Base-by-base conservation (phyloP, 2,888 invertebrate genomes). In the Megamerina dolium region DNA sequence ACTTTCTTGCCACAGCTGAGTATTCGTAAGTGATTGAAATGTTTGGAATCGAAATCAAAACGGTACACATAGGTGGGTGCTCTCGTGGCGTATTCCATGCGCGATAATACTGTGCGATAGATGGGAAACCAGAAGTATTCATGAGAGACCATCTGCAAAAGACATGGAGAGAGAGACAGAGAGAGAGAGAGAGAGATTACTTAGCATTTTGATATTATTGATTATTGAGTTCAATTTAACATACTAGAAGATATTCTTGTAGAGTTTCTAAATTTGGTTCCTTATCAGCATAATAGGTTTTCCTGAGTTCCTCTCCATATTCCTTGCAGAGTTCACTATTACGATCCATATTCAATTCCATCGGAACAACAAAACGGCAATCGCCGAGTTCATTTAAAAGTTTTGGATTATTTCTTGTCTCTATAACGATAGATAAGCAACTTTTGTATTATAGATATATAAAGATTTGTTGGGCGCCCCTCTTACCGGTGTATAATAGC, bases 101-200 rank as follows among this genome's bases (percentile, higher is more conserved):
- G 65, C 17, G 66, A 64, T 49, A 65, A 56, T 50, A 70, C 56
- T 46, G 68, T 61, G 21, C 72, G 66, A 51, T 67, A 65, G n/a
- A 69, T 63, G 21, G 68, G 68, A 48, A 71, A 71, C 69, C 69
- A 70, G 53, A 72, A 72, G 38, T 63, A 61, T 53, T 69, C 69
- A 46, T 71, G 71, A 3, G 70, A 66, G 10, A 70, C 61, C 60
- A 72, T 61, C 69, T 71, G 49, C 5, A 53, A 50, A 8, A 3
- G 14, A n/a, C n/a, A n/a, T n/a, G n/a, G n/a, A 20, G 18, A 37
- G 12, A 4, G 8, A 14, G 13, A 38, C 5, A 14, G 31, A 18
- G 12, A 26, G 5, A 26, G 14, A 16, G 35, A 2, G 33, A 26
- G 3, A 6, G 6, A 14, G 19, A 12, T 5, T 37, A 5, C n/a